A percentile compares a stretch with the other conserved stretches of the same genome.
These are phyloP conservation scores for Dinocampus coccinellae DNA, from an alignment of 2,888 invertebrate genomes.

Conservation along the genomic window DNA sequence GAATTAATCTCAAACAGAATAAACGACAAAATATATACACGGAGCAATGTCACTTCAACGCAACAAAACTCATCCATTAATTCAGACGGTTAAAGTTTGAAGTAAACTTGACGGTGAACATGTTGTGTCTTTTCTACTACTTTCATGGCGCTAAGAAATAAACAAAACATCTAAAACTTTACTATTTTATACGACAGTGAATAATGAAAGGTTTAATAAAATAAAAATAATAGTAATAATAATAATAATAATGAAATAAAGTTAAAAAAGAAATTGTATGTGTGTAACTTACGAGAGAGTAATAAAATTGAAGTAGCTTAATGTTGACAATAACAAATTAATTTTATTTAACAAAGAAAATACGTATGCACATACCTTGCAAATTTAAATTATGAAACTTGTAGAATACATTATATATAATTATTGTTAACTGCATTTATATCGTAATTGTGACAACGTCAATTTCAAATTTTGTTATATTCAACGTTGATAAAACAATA, in stretches of 20 bases:
- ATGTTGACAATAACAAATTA: not conserved
- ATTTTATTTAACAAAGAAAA: constrained; percentile 11
- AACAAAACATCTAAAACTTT: constrained; percentile 18
- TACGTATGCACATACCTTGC: not conserved
- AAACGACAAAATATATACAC: constrained; percentile 15
- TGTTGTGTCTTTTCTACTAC: constrained; percentile 49
- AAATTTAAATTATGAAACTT: not conserved
- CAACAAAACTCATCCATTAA: constrained; percentile 53
- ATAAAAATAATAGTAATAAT: constrained; percentile 16
- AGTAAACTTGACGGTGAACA: constrained; percentile 40
- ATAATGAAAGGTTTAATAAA: not conserved
- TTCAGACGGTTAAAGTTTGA: constrained; percentile 50
- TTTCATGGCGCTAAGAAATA: constrained; percentile 50
- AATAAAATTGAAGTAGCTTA: not conserved
- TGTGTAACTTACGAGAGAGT: not conserved
- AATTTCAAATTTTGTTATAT: constrained; percentile 5
- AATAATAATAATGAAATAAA: constrained; percentile 22
- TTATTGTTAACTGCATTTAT: constrained; percentile 1
- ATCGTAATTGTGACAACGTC: not conserved
- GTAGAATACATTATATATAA: not conserved
- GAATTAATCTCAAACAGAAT: constrained; percentile 22
- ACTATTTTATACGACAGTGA: constrained; percentile 1
- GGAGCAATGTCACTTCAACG: constrained; percentile 28
- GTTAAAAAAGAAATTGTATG: constrained; percentile 14
- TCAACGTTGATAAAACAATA: constrained; percentile 22